Percentiles rank a stretch among this genome's conserved stretches.
Conservation (phyloP, 2,888 invertebrate species). For the Dynastes maya region DNA sequence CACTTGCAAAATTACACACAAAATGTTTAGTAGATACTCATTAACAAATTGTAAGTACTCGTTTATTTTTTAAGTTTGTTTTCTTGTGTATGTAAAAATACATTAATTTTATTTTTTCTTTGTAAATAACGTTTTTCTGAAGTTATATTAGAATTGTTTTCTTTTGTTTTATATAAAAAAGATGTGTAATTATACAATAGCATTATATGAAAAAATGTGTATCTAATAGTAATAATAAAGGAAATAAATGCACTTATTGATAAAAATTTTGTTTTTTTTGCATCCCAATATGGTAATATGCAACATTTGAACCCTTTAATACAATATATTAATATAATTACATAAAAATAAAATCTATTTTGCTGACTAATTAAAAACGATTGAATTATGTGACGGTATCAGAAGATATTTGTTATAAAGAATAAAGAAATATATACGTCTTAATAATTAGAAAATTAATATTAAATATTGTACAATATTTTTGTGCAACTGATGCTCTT, state of each 20-base stretch:
- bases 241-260: constrained; percentile 45
- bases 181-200: constrained; percentile 12
- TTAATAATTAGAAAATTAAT: no score
- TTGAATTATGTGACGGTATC: no score
- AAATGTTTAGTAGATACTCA: background rate
- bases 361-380: no score
- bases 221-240: constrained; percentile 12
- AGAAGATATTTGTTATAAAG: no score
- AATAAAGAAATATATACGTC: no score
- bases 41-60: constrained; percentile 14
- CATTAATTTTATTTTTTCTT: constrained; percentile 5
- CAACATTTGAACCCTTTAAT: no score
- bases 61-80: background rate
- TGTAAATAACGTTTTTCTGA: background rate
- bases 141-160: constrained; percentile 20
- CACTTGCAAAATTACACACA: background rate
- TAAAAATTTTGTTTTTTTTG: background rate
- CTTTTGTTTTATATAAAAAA: background rate
- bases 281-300: background rate
- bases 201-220: constrained; percentile 20
- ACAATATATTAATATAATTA: no score
- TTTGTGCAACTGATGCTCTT: no score
- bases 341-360: no score
- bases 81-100: background rate
- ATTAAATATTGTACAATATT: no score